Base-by-base conservation (phyloP, 2,797 vertebrate genomes). In the Luscinia megarhynchos region DNA sequence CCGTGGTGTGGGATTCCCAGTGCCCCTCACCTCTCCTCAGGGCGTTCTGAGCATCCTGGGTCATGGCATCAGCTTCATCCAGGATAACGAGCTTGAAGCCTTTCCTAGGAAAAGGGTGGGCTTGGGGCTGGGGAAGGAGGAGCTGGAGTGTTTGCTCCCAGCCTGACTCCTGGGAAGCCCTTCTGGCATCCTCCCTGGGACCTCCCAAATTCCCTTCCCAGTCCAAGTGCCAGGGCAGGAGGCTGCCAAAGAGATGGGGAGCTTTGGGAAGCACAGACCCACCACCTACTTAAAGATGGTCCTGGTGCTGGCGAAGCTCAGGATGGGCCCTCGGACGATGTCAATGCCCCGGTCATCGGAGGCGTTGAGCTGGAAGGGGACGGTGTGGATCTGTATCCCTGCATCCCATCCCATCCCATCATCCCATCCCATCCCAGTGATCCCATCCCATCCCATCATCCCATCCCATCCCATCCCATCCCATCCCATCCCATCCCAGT, bases 41-140 rank as follows among this genome's bases (percentile, higher is more conserved):
- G 96, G 99, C 99, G 27, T 99, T 99, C 98, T 99, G 99, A 96
- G 99, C 99, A 11, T 99, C 99, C 87, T 99, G 99, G 85, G 99
- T 99, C 99, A 99, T 99, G 96, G 99, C 99, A n/a, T 99, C 99
- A 0, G 99, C 99, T 97, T 99, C 99, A 40, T 99, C 99, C 97
- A 99, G 98, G 95, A 99, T 99, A 96, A 99, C 99, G 13, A 99
- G 98, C 96, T 99, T 99, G 94, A 99, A 99, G 87, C 99, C 99
- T 96, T 98, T 99, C 97, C 99, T 99, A n/a, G n/a, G n/a, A 67
- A 38, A 24, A 1, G 36, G 17, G 23, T 12, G 41, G 21, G 13
- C 11, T 51, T 68, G 68, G 26, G 51, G 34, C 58, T 36, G 78
- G 57, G 61, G 23, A 41, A n/a, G 4, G 6, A 18, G 15, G 14